phyloP scores from a whole-genome alignment of 2,888 invertebrate species.

The Homarus gammarus region DNA sequence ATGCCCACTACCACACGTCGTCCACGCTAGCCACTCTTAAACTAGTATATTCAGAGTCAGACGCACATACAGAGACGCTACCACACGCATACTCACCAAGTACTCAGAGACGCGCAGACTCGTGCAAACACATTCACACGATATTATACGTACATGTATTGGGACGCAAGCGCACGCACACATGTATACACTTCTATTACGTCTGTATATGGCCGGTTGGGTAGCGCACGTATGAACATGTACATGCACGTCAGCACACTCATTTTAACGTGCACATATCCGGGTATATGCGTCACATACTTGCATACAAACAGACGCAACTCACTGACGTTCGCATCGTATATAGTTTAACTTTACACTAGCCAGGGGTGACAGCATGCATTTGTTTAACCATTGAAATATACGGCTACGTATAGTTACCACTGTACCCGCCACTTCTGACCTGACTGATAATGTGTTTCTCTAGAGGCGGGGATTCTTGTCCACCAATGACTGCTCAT shows the following conservation, averaged over 20 bases:
- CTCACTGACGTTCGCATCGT: too few relatives aligned
- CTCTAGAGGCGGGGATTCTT: too few relatives aligned
- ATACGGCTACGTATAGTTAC: too few relatives aligned
- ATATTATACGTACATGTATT: constrained; percentile 16
- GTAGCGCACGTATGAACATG: not conserved
- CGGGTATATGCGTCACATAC: constrained; percentile 27
- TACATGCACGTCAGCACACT: not conserved
- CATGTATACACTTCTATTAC: not conserved
- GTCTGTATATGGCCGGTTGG: not conserved
- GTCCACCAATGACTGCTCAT: too few relatives aligned
- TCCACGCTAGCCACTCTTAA: too few relatives aligned
- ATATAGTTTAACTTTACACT: too few relatives aligned
- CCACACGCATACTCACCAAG: constrained; percentile 4
- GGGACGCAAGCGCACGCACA: constrained; percentile 16
- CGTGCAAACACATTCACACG: constrained; percentile 6
- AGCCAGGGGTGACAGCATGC: too few relatives aligned
- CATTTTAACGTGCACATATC: constrained; percentile 24
- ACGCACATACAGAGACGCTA: constrained; percentile 10
- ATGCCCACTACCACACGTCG: too few relatives aligned
- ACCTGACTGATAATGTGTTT: too few relatives aligned
- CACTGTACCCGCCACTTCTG: too few relatives aligned
- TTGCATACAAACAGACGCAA: constrained; percentile 8
- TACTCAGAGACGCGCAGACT: too few relatives aligned
- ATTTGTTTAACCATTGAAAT: too few relatives aligned
- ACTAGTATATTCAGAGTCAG: not conserved